Percentiles rank a stretch among this genome's conserved stretches.
These are phyloP conservation scores for Helicoverpa zea DNA, from an alignment of 1,140 invertebrate genomes.

Conservation along the genomic window DNA sequence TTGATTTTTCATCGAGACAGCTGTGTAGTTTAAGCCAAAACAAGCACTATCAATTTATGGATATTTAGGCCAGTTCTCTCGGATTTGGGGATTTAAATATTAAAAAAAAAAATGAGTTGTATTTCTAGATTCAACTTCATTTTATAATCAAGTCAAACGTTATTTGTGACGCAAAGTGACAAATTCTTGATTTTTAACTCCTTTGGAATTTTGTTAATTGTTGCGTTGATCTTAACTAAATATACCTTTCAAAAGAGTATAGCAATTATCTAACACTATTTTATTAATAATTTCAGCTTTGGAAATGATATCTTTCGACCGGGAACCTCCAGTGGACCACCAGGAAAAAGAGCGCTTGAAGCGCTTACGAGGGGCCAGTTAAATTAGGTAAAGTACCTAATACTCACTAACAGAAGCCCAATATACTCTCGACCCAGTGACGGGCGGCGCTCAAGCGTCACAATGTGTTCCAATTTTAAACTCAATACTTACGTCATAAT, in stretches of 20 bases:
- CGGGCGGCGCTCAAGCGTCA: constrained; percentile 6
- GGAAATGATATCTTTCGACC: constrained; percentile 82
- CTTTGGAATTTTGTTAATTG: too few species aligned
- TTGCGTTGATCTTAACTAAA: too few species aligned
- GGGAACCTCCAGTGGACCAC: constrained; percentile 82
- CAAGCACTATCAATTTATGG: too few species aligned
- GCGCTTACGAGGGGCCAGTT: constrained; percentile 73
- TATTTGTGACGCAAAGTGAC: too few species aligned
- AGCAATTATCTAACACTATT: background rate
- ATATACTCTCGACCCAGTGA: background rate
- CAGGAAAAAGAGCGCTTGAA: constrained; percentile 84
- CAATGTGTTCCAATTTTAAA: constrained; percentile 28
- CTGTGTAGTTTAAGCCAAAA: too few species aligned
- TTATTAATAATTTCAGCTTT: constrained; percentile 69
- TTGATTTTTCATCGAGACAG: too few species aligned
- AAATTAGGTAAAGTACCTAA: constrained; percentile 45
- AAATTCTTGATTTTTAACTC: too few species aligned
- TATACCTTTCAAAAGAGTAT: too few species aligned
- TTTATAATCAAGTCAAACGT: background rate
- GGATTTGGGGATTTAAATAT: too few species aligned
- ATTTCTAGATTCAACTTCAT: too few species aligned
- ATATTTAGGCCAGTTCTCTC: too few species aligned
- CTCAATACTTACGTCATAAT: constrained; percentile 17
- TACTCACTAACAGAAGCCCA: background rate
- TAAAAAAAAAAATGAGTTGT: too few species aligned